Evolutionary conservation across 2,797 vertebrate species (phyloP).

Genomic region (Huso huso): DNA sequence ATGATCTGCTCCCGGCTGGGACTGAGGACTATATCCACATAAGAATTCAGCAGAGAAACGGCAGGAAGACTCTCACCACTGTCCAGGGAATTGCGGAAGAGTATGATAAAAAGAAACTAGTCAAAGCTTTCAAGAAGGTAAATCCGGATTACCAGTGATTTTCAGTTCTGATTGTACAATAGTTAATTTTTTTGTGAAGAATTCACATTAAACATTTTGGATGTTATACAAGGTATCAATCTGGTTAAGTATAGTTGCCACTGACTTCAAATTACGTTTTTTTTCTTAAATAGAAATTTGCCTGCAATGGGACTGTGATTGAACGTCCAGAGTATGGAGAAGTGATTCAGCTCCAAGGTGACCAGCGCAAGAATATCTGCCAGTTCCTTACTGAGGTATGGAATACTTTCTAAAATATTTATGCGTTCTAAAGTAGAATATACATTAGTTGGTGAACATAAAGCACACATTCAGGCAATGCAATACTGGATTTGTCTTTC

Average conservation of each 20-base stretch:
- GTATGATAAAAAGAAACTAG: conserved; percentile 97
- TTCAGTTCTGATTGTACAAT: not conserved
- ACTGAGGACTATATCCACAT: conserved; percentile 98
- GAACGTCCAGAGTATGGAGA: conserved; percentile 98
- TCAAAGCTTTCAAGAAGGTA: conserved; percentile 95
- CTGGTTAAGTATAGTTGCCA: too few relatives aligned
- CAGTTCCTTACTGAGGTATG: conserved; percentile 85
- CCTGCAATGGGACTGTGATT: conserved; percentile 97
- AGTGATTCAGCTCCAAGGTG: conserved; percentile 95
- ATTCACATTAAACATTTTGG: not conserved
- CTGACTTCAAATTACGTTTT: too few relatives aligned
- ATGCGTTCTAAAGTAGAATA: too few relatives aligned
- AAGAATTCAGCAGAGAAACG: conserved; percentile 98
- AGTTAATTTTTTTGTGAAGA: too few relatives aligned
- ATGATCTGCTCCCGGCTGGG: conserved; percentile 91
- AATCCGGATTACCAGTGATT: not conserved
- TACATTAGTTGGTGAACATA: too few relatives aligned
- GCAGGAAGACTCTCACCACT: conserved; percentile 95
- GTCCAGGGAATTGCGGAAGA: conserved; percentile 89
- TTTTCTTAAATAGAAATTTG: conserved; percentile 70
- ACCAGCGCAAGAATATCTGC: conserved; percentile 96
- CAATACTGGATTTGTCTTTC: not conserved
- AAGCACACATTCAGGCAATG: too few relatives aligned
- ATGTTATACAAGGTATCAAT: too few relatives aligned
- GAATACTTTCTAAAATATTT: not conserved